Evolutionary conservation across 2,888 invertebrate genomes (phyloP).

Genomic region (Polietes domitor): DNA sequence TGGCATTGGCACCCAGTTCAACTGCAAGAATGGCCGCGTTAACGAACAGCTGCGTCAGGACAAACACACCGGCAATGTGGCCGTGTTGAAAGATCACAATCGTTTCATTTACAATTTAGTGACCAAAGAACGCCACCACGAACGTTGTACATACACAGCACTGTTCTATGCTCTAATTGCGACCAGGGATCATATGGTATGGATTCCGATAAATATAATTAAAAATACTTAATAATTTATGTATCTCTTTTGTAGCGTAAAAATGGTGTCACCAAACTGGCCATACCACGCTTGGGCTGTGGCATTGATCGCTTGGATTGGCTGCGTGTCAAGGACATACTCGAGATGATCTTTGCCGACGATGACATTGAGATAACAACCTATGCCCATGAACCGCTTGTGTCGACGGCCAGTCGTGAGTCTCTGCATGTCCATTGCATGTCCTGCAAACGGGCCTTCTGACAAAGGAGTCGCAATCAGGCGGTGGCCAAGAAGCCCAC

Average conservation of each 20-base stretch:
- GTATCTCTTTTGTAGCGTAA: constrained; percentile 72
- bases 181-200: constrained; percentile 79
- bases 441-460: constrained; percentile 56
- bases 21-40: constrained; percentile 75
- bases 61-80: constrained; percentile 81
- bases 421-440: constrained; percentile 57
- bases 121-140: constrained; percentile 82
- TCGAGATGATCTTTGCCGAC: constrained; percentile 82
- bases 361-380: constrained; percentile 81
- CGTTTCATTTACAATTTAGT: constrained; percentile 84
- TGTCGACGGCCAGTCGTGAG: constrained; percentile 65
- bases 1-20: constrained; percentile 82
- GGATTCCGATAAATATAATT: constrained; percentile 77
- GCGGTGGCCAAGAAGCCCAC: constrained; percentile 36
- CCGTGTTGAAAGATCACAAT: constrained; percentile 80
- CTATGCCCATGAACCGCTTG: constrained; percentile 80
- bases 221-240: neutral
- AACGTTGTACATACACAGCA: constrained; percentile 82
- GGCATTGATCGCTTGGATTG: constrained; percentile 85
- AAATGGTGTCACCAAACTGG: constrained; percentile 82
- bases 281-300: constrained; percentile 86
- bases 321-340: constrained; percentile 80
- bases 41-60: constrained; percentile 77
- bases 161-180: constrained; percentile 81
- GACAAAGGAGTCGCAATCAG: constrained; percentile 47